Evolutionary conservation across 92 coral and sea anemone species (phyloP), one percentile per base, ranked within the genome.

Genomic region (Umimayanthus chanpuru): DNA sequence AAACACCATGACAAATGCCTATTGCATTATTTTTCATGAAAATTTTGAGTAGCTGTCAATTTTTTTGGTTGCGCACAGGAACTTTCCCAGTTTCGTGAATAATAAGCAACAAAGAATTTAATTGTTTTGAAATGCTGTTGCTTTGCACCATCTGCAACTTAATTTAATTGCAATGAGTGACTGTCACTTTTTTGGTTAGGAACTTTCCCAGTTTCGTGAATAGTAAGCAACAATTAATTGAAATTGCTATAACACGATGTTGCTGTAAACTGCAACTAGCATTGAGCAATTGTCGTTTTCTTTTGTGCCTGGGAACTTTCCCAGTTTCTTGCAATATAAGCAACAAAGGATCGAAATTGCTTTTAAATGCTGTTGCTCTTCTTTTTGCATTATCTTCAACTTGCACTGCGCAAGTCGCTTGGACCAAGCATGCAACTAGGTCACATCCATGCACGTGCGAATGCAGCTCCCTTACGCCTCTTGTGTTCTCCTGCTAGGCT

Each of bases 401-500:
- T 81, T 83, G 79, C 66, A 70, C 78, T 12, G 76, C 49, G 32
- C 56, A 36, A 18, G 85, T 11, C 26, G 20, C 67, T 64, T n/a
- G 9, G 15, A 18, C 49, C 84, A 47, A 3, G 29, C 87, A 41
- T 53, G 15, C 23, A 83, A 50, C 77, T 26, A 41, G 49, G 79
- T 78, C 25, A 47, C 30, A 70, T 73, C 78, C 65, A 83, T 71
- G 26, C 87, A 65, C 78, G 28, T 53, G 77, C 87, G 32, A 44
- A 68, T 47, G 78, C 87, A n/a, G 61, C 44, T 76, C 80, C 80
- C 82, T 86, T 72, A 40, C 75, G 47, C 85, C 86, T 87, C 79
- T 88, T 79, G 82, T 86, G 88, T 89, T 90, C 85, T 79, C 76
- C 85, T 88, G 89, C 64, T 93, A 94, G 98, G 98, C 92, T 77